Evolutionary conservation across 2,888 invertebrate species (phyloP), one percentile per base, ranked within the genome.

Genomic region (Heteromurus nitidus): DNA sequence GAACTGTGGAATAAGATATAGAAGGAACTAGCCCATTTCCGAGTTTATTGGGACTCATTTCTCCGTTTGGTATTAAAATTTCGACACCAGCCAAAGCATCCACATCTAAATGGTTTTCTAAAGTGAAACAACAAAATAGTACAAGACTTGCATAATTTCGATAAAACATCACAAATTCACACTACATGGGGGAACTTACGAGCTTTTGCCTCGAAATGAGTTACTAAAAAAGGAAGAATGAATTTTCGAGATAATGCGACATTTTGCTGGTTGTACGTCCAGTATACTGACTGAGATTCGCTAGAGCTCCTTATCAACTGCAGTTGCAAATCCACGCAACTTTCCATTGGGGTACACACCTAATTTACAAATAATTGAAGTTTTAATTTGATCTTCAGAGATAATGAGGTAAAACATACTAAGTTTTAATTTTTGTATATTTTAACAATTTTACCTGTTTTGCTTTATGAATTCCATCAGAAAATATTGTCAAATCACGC

Each of bases 201-300:
- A 44, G 86, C 84, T 86, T 87, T 87, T 1, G 80, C 76, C 69
- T 87, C 87, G 81, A 87, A 87, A 70, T 87, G 86, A 1, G 76
- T 83, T 77, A 77, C 84, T 83, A 87, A 84, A 84, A 87, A 87
- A 75, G 87, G 87, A 82, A 87, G 83, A 65, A 87, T 85, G 44
- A 85, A 85, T 74, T 87, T 87, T 26, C 87, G 72, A 0, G 87
- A 87, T 1, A 85, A 73, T n/a, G 70, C 67, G 22, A 83, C 77
- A 47, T 87, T 86, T 53, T 69, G 80, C 58, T 86, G 86, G 3
- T 84, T 77, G 53, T 86, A 87, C 2, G 82, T 79, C 85, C 85
- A 85, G 53, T 83, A 64, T 11, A 82, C 75, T 30, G 82, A 75
- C 60, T 86, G 85, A 28, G 85, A 82, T 64, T 87, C 87, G 1